These are phyloP conservation scores for Mustela lutreola DNA, from an alignment of 2,113 vertebrate species.

Conservation along the genomic window DNA sequence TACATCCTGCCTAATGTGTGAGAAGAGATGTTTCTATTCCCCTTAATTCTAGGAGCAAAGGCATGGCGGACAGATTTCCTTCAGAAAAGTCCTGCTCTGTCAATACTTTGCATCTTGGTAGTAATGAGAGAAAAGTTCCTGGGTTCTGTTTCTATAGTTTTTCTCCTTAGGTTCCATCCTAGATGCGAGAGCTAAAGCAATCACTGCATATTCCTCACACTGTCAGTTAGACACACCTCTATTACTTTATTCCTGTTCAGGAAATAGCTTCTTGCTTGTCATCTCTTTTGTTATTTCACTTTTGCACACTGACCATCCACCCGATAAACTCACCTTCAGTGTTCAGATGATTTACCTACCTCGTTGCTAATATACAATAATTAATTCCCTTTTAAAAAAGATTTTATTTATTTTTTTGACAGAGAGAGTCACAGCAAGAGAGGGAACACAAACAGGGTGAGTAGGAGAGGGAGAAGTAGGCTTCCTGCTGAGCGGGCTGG, in stretches of 20 bases:
- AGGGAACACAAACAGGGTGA: no score
- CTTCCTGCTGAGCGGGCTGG: no score
- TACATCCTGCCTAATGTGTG: not conserved
- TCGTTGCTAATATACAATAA: not conserved
- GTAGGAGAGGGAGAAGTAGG: no score
- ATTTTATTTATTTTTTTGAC: no score
- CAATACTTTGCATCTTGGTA: not conserved
- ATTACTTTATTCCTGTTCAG: not conserved
- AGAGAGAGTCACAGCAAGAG: no score
- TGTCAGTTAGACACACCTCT: not conserved
- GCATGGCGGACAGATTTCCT: not conserved
- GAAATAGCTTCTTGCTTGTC: conserved; percentile 31
- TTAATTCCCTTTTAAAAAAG: not conserved
- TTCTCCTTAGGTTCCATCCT: not conserved
- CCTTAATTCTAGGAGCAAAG: not conserved
- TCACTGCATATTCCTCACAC: not conserved
- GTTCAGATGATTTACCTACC: not conserved
- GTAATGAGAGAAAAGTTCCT: not conserved
- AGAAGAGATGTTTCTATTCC: not conserved
- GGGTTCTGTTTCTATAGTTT: conserved; percentile 21
- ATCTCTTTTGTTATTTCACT: conserved; percentile 39
- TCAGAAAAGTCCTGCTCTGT: not conserved
- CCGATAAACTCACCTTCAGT: not conserved
- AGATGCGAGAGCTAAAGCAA: not conserved
- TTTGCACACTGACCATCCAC: not conserved